Evolutionary conservation across 2,113 vertebrate genomes (phyloP).

Genomic region (Nerophis ophidion): DNA sequence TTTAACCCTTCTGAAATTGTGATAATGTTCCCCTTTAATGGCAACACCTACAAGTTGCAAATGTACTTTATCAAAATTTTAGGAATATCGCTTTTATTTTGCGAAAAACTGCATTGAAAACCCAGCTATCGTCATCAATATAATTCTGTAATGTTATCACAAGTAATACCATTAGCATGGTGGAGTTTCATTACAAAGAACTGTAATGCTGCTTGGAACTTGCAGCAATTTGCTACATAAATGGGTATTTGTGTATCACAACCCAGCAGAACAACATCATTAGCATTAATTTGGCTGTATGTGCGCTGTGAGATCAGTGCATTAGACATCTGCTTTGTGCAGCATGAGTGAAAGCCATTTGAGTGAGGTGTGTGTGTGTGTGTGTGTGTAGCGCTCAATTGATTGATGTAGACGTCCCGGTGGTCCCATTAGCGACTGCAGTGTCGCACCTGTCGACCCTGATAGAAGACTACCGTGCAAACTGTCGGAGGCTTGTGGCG

Average conservation of each 20-base stretch:
- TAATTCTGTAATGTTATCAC: too few species aligned
- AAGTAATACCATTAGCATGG: not conserved
- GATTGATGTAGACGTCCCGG: slow-evolving; percentile 68
- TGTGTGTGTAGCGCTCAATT: slow-evolving; percentile 32
- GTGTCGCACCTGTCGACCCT: slow-evolving; percentile 49
- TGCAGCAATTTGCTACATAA: slow-evolving; percentile 25
- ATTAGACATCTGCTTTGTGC: slow-evolving; percentile 62
- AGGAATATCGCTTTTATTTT: too few species aligned
- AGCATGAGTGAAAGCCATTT: slow-evolving; percentile 63
- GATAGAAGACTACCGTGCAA: slow-evolving; percentile 37
- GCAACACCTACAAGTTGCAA: too few species aligned
- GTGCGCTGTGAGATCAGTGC: slow-evolving; percentile 42
- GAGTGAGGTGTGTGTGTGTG: slow-evolving; percentile 22
- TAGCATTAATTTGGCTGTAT: slow-evolving; percentile 52
- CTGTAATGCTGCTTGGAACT: slow-evolving; percentile 5
- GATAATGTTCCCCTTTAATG: too few species aligned
- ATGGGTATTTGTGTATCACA: slow-evolving; percentile 34
- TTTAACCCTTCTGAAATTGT: too few species aligned
- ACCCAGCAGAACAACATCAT: slow-evolving; percentile 39
- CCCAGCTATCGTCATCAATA: too few species aligned
- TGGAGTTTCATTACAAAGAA: not conserved
- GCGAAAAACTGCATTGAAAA: too few species aligned
- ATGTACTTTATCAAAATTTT: too few species aligned
- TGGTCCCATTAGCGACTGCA: slow-evolving; percentile 67
- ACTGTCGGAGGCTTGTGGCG: slow-evolving; percentile 28